A percentile compares a stretch with the other conserved stretches of the same genome.
phyloP scores from a whole-genome alignment of 2,888 invertebrate genomes.

The Malthinus seriepunctatus region DNA sequence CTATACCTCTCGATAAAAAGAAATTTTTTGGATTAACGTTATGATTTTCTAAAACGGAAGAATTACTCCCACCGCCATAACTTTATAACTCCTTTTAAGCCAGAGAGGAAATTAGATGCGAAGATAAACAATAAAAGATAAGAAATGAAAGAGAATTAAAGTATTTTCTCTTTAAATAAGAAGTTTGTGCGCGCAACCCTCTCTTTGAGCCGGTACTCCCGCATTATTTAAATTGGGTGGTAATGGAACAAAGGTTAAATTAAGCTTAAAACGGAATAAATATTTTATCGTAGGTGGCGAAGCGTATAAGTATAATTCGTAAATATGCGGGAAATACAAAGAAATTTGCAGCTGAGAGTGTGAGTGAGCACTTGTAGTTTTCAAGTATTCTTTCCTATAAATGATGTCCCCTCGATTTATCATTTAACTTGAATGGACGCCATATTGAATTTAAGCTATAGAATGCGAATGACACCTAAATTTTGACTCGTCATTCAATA shows the following conservation, averaged over 20 bases:
- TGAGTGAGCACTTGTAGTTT: conserved; percentile 22
- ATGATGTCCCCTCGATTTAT: conserved; percentile 37
- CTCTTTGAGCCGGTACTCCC: no score
- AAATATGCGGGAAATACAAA: conserved; percentile 23
- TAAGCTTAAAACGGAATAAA: background rate
- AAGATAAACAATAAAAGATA: no score
- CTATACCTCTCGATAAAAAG: background rate
- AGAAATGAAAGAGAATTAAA: no score
- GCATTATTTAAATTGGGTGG: background rate
- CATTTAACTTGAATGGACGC: conserved; percentile 31
- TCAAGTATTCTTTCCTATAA: conserved; percentile 27
- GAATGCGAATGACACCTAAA: conserved; percentile 32
- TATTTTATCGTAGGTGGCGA: conserved; percentile 13
- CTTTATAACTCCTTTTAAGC: background rate
- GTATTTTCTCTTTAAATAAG: no score
- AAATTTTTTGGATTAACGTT: background rate
- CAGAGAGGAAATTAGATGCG: background rate
- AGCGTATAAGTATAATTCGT: conserved; percentile 11
- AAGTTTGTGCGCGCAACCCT: no score
- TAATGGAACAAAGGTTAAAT: background rate
- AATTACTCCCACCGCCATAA: background rate
- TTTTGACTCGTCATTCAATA: conserved; percentile 28
- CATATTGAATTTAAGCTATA: conserved; percentile 27
- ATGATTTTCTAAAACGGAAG: background rate
- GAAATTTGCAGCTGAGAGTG: conserved; percentile 27